Evolutionary conservation across 2,113 vertebrate genomes (phyloP).

Genomic region (Odobenus rosmarus): DNA sequence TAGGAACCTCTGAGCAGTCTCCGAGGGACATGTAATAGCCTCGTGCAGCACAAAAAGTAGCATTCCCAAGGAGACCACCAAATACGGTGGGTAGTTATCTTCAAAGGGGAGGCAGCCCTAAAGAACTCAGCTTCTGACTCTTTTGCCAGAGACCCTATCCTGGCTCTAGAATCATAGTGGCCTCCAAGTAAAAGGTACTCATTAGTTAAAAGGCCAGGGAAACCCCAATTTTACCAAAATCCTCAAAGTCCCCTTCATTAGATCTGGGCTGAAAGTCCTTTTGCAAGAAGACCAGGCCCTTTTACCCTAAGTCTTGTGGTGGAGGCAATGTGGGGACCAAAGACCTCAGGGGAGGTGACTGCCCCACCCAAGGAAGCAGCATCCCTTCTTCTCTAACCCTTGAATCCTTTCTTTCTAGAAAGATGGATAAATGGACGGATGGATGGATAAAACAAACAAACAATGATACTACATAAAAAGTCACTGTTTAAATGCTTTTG

Average conservation of each 20-base stretch:
- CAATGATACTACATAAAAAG: background rate
- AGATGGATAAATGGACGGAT: too few relatives aligned
- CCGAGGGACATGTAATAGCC: background rate
- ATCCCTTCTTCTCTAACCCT: background rate
- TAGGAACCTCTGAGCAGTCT: fast-evolving
- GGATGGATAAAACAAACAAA: background rate
- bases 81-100: background rate
- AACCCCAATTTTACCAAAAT: background rate
- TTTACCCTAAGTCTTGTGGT: background rate
- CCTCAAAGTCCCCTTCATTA: background rate
- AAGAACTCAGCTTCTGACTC: background rate
- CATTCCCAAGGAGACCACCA: background rate
- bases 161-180: background rate
- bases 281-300: background rate
- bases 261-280: background rate
- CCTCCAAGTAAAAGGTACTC: background rate
- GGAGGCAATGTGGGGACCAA: background rate
- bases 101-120: background rate
- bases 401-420: background rate
- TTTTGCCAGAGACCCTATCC: background rate
- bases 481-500: background rate
- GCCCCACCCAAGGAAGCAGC: background rate
- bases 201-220: background rate
- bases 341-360: background rate
- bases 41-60: background rate